Conservation (phyloP, 2,888 invertebrate genomes). For the Drosophila pegasa region DNA sequence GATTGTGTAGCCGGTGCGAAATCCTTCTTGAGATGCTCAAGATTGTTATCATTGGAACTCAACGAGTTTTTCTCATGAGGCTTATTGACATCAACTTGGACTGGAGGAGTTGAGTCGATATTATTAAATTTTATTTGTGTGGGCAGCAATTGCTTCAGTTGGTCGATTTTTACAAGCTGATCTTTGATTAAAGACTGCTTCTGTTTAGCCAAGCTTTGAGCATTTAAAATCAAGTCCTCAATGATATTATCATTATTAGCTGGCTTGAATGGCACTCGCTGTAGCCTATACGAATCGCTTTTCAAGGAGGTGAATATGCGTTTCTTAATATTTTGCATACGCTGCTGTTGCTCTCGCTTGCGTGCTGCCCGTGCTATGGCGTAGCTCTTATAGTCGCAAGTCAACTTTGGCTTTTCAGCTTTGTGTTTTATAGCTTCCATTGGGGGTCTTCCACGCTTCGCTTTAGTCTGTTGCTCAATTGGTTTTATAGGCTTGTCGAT, state of each 20-base stretch:
- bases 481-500: neutral
- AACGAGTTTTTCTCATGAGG: neutral
- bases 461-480: neutral
- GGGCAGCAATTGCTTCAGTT: neutral
- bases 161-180: neutral
- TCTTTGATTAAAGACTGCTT: neutral
- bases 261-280: neutral
- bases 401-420: constrained; percentile 12
- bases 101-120: neutral
- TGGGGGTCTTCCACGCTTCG: neutral
- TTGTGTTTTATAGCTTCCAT: neutral
- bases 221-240: neutral
- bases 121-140: neutral
- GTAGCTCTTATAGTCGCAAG: constrained; percentile 62
- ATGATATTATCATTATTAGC: neutral
- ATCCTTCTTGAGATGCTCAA: neutral
- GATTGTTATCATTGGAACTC: neutral
- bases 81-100: neutral
- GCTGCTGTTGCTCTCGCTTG: constrained; percentile 48
- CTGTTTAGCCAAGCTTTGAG: neutral
- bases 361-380: constrained; percentile 49
- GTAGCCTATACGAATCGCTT: constrained; percentile 7
- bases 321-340: constrained; percentile 55
- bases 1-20: neutral
- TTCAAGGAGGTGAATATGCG: constrained; percentile 57